A percentile compares a stretch with the other conserved stretches of the same genome.
phyloP scores from a whole-genome alignment of 2,113 vertebrate genomes.

The Lepidothrix coronata region DNA sequence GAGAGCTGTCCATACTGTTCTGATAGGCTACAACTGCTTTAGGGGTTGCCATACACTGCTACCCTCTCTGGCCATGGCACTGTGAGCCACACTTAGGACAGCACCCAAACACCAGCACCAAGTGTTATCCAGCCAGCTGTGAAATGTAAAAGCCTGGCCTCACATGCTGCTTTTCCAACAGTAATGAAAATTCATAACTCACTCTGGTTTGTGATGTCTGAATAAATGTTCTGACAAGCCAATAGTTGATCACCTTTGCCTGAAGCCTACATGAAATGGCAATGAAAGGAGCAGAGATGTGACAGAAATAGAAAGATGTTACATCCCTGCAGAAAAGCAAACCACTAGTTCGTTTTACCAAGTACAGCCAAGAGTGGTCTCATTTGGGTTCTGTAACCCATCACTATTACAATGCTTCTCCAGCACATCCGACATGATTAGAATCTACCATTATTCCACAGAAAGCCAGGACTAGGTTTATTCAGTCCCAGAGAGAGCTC shows the following conservation, averaged over 20 bases:
- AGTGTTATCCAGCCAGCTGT: neutral
- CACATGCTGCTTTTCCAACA: neutral
- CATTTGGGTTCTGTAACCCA: neutral
- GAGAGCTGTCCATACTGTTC: neutral
- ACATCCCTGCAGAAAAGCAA: neutral
- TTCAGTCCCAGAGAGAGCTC: neutral
- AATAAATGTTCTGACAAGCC: neutral
- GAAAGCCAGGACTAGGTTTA: neutral
- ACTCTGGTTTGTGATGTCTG: neutral
- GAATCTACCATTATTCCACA: neutral
- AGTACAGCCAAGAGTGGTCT: neutral
- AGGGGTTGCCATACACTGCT: neutral
- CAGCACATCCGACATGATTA: neutral
- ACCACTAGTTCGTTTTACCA: neutral
- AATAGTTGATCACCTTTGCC: neutral
- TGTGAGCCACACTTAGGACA: neutral
- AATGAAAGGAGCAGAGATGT: neutral
- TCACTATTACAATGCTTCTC: neutral
- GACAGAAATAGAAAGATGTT: neutral
- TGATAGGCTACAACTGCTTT: neutral
- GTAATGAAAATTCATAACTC: neutral
- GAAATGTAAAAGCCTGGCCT: neutral
- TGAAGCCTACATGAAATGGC: neutral
- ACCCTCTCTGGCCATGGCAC: neutral
- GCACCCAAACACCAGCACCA: neutral